These are phyloP conservation scores for Lacerta bilineata DNA, from an alignment of 2,797 vertebrate species.

Conservation along the genomic window DNA sequence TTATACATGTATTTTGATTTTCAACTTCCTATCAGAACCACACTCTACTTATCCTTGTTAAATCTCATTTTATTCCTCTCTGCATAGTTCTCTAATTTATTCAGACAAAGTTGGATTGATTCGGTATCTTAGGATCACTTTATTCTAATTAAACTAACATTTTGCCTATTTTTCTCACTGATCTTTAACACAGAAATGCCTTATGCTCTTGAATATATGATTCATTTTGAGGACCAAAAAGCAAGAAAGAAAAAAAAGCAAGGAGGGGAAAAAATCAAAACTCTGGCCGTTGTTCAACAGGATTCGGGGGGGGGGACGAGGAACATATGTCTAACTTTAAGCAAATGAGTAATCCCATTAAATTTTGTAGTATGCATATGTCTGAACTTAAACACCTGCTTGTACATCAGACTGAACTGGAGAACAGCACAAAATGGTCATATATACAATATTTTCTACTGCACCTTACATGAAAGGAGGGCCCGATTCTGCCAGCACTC, in stretches of 20 bases:
- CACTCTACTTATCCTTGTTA: constrained; percentile 72
- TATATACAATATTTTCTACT: constrained; percentile 50
- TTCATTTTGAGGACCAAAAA: constrained; percentile 26
- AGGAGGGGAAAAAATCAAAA: constrained; percentile 28
- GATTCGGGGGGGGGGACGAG: constrained; percentile 43
- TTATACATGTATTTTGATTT: constrained; percentile 71
- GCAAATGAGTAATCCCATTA: constrained; percentile 61
- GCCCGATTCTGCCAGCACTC: neutral
- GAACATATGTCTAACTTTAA: constrained; percentile 47
- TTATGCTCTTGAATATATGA: constrained; percentile 71
- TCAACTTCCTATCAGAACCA: constrained; percentile 71
- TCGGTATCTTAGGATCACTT: constrained; percentile 73
- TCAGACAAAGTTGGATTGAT: constrained; percentile 78
- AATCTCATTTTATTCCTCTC: constrained; percentile 76
- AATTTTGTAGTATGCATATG: neutral
- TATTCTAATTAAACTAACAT: constrained; percentile 76
- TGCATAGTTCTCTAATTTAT: constrained; percentile 78
- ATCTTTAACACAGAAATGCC: constrained; percentile 72
- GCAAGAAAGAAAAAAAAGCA: neutral
- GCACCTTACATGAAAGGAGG: neutral
- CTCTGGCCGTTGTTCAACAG: constrained; percentile 63
- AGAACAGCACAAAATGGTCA: neutral
- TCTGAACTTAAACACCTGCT: constrained; percentile 56
- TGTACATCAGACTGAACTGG: constrained; percentile 19
- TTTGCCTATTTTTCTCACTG: constrained; percentile 60